These are phyloP conservation scores for Reticulitermes speratus DNA, from an alignment of 1,140 invertebrate genomes.

Conservation along the genomic window DNA sequence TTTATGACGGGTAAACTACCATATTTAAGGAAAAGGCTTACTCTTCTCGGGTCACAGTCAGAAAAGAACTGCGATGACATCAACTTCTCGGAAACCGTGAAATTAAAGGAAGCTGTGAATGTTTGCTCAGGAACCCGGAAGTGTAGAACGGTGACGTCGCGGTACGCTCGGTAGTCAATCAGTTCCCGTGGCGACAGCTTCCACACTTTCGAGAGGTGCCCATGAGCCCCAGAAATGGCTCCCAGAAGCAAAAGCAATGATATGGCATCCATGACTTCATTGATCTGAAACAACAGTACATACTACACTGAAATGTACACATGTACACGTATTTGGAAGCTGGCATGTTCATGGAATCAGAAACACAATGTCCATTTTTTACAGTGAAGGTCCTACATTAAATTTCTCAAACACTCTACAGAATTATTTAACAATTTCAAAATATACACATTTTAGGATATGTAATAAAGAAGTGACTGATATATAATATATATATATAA, in stretches of 20 bases:
- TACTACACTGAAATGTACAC: too few species aligned
- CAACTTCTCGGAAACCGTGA: constrained; percentile 47
- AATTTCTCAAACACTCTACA: too few species aligned
- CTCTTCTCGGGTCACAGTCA: constrained; percentile 56
- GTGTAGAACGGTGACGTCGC: constrained; percentile 48
- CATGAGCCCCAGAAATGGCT: background rate
- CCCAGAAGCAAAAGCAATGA: background rate
- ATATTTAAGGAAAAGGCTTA: constrained; percentile 59
- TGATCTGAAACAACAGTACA: background rate
- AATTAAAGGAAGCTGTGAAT: constrained; percentile 46
- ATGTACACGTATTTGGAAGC: too few species aligned
- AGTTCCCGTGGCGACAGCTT: constrained; percentile 26
- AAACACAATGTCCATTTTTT: too few species aligned
- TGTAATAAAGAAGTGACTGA: too few species aligned
- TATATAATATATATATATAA: too few species aligned
- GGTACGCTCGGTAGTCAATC: constrained; percentile 46
- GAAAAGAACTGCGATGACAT: constrained; percentile 43
- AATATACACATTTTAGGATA: too few species aligned
- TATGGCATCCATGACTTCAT: background rate
- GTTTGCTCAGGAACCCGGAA: constrained; percentile 47
- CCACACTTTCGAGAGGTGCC: background rate
- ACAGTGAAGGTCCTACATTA: too few species aligned
- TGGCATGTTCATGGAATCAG: too few species aligned
- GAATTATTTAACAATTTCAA: too few species aligned
- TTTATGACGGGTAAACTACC: constrained; percentile 75